Conservation (phyloP, 1,140 invertebrate species). For the Scylla paramamosain region DNA sequence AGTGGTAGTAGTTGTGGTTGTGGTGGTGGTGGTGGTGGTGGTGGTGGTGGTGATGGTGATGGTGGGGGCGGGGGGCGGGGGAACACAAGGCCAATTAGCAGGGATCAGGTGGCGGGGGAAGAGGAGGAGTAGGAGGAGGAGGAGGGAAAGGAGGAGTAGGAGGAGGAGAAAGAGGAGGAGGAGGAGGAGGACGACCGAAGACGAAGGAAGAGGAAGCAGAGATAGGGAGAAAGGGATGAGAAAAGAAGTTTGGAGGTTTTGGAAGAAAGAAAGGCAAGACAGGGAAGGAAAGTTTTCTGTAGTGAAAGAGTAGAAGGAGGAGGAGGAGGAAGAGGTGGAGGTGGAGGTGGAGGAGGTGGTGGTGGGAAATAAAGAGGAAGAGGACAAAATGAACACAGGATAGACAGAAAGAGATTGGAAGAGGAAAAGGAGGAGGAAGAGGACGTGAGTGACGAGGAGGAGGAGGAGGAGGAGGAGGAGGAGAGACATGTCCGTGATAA, state of each 20-base stretch:
- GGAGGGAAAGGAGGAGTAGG: background rate
- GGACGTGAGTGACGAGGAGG: background rate
- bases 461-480: background rate
- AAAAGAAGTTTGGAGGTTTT: background rate
- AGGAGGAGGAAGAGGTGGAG: background rate
- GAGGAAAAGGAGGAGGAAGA: background rate
- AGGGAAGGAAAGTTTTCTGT: background rate
- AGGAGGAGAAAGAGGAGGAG: too few relatives aligned
- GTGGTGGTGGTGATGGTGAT: background rate
- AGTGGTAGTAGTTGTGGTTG: background rate
- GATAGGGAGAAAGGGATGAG: background rate
- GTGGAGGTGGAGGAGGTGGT: background rate
- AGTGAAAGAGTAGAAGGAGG: background rate
- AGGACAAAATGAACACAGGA: background rate
- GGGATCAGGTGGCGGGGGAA: background rate
- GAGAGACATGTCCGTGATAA: background rate
- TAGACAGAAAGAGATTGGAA: background rate
- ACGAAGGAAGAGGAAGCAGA: background rate
- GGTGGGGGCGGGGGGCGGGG: background rate
- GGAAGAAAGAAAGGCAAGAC: background rate
- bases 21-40: slow-evolving; percentile 7
- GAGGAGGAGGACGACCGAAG: background rate
- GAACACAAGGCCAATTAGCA: slow-evolving; percentile 21
- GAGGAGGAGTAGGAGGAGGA: slow-evolving; percentile 4
- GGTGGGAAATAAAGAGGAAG: background rate